Conservation (phyloP, 23 tunicate genomes). For the Diplosoma virens region DNA sequence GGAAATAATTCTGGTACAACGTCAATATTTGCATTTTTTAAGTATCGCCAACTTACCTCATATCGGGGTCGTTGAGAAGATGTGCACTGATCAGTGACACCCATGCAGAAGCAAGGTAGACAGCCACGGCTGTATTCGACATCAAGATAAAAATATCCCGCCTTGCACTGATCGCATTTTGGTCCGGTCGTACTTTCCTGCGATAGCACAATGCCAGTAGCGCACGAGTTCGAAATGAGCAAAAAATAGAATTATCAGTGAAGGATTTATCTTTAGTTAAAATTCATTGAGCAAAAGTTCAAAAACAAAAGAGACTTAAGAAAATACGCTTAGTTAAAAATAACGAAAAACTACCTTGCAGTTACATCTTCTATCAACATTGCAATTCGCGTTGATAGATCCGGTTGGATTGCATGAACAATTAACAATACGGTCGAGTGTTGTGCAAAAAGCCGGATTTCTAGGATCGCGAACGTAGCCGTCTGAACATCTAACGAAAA, state of each 20-base stretch:
- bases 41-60: too few relatives aligned
- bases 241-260: too few relatives aligned
- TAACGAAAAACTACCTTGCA: constrained; percentile 94
- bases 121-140: constrained; percentile 81
- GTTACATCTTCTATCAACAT: constrained; percentile 65
- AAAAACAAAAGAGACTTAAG: too few relatives aligned
- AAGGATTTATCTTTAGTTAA: too few relatives aligned
- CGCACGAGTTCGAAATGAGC: too few relatives aligned
- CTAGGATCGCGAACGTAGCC: constrained; percentile 57
- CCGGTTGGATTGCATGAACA: constrained; percentile 70
- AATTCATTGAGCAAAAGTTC: too few relatives aligned
- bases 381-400: constrained; percentile 41
- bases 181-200: constrained; percentile 55
- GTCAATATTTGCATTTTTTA: too few relatives aligned
- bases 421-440: not conserved
- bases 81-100: constrained; percentile 67
- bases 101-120: constrained; percentile 99
- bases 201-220: not conserved
- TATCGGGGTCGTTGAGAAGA: constrained; percentile 42
- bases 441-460: not conserved
- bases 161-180: constrained; percentile 72
- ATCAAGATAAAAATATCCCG: constrained; percentile 53
- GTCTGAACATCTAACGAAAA: constrained; percentile 55
- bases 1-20: too few relatives aligned
- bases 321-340: not conserved